Percentiles rank a stretch among this genome's conserved stretches.
phyloP scores from a whole-genome alignment of 2,888 invertebrate species.

The Osmoderma eremita region DNA sequence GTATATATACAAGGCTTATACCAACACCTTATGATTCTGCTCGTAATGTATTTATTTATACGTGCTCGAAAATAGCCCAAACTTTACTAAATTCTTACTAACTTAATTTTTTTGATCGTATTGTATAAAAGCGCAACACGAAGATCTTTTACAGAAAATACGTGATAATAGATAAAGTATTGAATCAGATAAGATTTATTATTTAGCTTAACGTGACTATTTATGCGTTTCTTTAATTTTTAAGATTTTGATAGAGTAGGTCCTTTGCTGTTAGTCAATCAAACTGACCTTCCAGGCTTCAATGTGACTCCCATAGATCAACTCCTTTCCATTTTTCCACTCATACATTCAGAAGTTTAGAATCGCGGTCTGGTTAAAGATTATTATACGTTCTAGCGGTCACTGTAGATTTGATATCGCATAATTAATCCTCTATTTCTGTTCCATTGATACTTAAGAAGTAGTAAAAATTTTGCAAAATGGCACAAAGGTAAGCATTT shows the following conservation, averaged over 20 bases:
- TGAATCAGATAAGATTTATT: conserved; percentile 2
- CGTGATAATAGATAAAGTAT: not conserved
- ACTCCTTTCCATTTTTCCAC: too few species aligned
- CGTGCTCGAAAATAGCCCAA: too few species aligned
- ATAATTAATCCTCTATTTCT: not conserved
- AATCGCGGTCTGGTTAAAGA: not conserved
- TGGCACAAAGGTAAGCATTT: conserved; percentile 14
- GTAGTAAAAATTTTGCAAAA: not conserved
- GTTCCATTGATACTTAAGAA: not conserved
- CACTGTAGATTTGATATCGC: not conserved
- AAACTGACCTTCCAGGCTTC: conserved; percentile 20
- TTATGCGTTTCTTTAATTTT: conserved; percentile 1
- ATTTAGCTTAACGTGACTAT: conserved; percentile 3
- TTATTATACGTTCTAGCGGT: not conserved
- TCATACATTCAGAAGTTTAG: not conserved
- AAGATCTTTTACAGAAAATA: not conserved
- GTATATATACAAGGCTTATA: too few species aligned
- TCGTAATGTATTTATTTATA: not conserved
- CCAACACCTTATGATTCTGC: not conserved
- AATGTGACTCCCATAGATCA: conserved; percentile 24
- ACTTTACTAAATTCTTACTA: too few species aligned
- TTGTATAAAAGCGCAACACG: not conserved
- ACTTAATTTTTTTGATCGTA: not conserved
- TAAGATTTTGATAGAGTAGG: not conserved
- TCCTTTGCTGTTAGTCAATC: not conserved